Conservation (phyloP, 2,888 invertebrate species). For the Hololepta plana region DNA sequence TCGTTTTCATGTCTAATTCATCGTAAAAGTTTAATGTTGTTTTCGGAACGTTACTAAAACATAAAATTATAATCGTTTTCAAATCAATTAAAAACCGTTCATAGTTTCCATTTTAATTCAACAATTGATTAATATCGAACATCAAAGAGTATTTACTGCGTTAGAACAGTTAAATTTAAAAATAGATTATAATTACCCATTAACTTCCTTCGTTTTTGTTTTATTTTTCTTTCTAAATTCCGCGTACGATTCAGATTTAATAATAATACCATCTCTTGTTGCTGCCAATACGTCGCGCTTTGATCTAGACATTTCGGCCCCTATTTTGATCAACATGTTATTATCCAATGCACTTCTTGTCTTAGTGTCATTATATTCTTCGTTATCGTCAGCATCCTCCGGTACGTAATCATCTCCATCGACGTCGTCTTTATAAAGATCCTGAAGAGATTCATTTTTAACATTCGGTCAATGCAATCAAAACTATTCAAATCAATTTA, state of each 20-base stretch:
- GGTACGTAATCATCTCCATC: too few relatives aligned
- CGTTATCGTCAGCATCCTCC: too few relatives aligned
- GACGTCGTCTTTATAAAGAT: too few relatives aligned
- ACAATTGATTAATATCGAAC: too few relatives aligned
- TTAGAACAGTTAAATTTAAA: constrained; percentile 1
- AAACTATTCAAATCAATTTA: too few relatives aligned
- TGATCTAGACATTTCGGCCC: constrained; percentile 16
- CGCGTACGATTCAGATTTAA: constrained; percentile 22
- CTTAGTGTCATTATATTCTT: too few relatives aligned
- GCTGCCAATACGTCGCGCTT: constrained; percentile 22
- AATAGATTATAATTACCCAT: constrained; percentile 3
- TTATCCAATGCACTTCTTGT: too few relatives aligned
- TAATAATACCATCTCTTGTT: constrained; percentile 21
- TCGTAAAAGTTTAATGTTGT: constrained; percentile 6
- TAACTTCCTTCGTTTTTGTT: constrained; percentile 9
- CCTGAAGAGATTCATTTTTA: too few relatives aligned
- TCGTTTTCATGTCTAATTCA: constrained; percentile 7
- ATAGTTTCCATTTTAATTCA: too few relatives aligned
- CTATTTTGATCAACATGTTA: too few relatives aligned
- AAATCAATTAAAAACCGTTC: too few relatives aligned
- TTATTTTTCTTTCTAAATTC: constrained; percentile 13
- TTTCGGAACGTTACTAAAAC: constrained; percentile 1
- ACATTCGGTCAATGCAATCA: too few relatives aligned
- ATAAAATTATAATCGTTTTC: constrained; percentile 5
- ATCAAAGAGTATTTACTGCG: not conserved